Conservation (phyloP, 2,797 vertebrate genomes). For the Macropodus opercularis region DNA sequence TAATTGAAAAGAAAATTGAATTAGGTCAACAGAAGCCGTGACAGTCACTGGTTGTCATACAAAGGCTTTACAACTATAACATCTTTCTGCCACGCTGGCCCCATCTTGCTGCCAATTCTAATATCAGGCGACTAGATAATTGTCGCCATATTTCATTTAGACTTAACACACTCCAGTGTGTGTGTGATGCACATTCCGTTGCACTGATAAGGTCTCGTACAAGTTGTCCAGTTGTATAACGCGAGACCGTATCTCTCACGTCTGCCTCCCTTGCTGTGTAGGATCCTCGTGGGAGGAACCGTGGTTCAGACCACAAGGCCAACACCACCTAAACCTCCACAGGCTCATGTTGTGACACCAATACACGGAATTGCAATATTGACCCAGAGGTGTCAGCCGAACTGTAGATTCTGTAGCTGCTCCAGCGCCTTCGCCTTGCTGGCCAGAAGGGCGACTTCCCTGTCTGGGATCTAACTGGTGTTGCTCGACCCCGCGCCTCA, state of each 20-base stretch:
- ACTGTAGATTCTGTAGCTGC: too few relatives aligned
- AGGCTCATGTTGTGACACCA: too few relatives aligned
- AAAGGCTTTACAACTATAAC: conserved; percentile 65
- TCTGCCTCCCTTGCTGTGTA: conserved; percentile 19
- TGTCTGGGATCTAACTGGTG: conserved; percentile 9
- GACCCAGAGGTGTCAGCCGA: neutral
- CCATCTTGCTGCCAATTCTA: conserved; percentile 60
- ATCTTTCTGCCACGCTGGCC: conserved; percentile 47
- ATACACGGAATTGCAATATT: conserved; percentile 22
- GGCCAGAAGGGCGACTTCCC: neutral
- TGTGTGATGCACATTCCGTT: conserved; percentile 40
- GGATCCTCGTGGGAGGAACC: conserved; percentile 34
- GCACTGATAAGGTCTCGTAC: conserved; percentile 59
- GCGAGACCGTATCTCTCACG: conserved; percentile 60
- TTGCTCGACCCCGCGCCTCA: neutral
- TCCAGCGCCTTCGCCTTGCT: too few relatives aligned
- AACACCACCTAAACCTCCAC: too few relatives aligned
- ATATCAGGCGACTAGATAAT: conserved; percentile 65
- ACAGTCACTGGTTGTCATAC: conserved; percentile 69
- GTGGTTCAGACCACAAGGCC: too few relatives aligned
- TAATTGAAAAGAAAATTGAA: conserved; percentile 85
- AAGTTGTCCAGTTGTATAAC: conserved; percentile 54
- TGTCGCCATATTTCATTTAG: conserved; percentile 73
- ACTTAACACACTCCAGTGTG: conserved; percentile 45
- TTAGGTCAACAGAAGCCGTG: conserved; percentile 78